phyloP scores from a whole-genome alignment of 2,888 invertebrate species.

The Gastracanthus pulcherrimus region DNA sequence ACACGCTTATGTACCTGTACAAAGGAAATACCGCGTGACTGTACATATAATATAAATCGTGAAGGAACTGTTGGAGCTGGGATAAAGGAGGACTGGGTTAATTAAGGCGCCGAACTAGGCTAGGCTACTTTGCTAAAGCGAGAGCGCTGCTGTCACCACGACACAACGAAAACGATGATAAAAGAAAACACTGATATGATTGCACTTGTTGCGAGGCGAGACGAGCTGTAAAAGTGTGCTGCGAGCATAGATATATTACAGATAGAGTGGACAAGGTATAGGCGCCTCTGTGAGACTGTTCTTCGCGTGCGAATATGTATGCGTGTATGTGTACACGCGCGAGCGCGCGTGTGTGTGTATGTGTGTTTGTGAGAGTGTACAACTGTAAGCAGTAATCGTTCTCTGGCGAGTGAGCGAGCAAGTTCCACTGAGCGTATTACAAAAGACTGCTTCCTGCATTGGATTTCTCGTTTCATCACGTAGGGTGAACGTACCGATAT shows the following conservation, averaged over 20 bases:
- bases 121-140: not conserved
- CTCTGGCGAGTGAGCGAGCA: not conserved
- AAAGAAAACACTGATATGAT: not conserved
- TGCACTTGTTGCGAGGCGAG: not conserved
- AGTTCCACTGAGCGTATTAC: not conserved
- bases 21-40: not conserved
- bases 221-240: not conserved
- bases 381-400: not conserved
- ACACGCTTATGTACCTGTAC: not conserved
- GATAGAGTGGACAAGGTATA: too few species aligned
- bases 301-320: too few species aligned
- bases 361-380: too few species aligned
- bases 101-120: not conserved
- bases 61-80: not conserved
- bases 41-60: not conserved
- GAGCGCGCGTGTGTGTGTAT: not conserved
- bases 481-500: conserved; percentile 8
- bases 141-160: too few species aligned
- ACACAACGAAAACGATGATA: not conserved
- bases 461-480: not conserved
- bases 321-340: not conserved
- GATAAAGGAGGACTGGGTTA: not conserved
- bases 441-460: not conserved
- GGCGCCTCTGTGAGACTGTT: too few species aligned
- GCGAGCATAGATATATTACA: not conserved